Percentiles rank a stretch among this genome's conserved stretches.
These are phyloP conservation scores for Oxyruncus cristatus DNA, from an alignment of 2,113 vertebrate species.

Conservation along the genomic window DNA sequence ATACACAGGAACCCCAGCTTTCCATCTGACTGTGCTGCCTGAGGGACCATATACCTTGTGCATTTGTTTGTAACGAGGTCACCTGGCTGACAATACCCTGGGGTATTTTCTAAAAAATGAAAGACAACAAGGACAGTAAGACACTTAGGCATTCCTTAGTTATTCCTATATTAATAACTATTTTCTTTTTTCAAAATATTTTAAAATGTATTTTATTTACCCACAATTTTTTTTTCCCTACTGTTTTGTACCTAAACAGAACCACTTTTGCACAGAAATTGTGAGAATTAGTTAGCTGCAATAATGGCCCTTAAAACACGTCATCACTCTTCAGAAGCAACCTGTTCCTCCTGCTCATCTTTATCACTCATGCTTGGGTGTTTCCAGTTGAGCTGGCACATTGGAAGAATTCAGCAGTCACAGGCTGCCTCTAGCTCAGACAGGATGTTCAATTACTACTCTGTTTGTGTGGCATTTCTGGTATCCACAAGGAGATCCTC, in stretches of 20 bases:
- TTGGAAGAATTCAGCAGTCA: background rate
- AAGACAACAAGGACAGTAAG: background rate
- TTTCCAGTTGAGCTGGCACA: background rate
- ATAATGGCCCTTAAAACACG: background rate
- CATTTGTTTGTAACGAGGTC: background rate
- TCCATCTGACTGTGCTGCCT: background rate
- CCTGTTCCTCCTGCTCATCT: background rate
- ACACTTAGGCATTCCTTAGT: background rate
- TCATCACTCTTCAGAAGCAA: background rate
- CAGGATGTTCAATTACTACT: background rate
- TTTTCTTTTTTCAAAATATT: background rate
- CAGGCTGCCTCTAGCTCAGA: background rate
- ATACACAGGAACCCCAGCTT: background rate
- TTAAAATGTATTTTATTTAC: background rate
- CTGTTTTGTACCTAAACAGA: background rate
- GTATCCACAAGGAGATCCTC: background rate
- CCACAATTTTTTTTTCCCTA: background rate
- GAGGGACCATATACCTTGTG: background rate
- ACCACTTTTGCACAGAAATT: background rate
- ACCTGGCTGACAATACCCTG: fast-evolving
- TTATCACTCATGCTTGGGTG: background rate
- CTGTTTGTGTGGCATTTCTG: background rate
- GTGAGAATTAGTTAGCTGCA: background rate
- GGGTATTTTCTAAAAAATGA: background rate
- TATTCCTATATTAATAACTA: background rate